Conservation (phyloP, 1,140 invertebrate genomes). For the Cherax destructor region DNA sequence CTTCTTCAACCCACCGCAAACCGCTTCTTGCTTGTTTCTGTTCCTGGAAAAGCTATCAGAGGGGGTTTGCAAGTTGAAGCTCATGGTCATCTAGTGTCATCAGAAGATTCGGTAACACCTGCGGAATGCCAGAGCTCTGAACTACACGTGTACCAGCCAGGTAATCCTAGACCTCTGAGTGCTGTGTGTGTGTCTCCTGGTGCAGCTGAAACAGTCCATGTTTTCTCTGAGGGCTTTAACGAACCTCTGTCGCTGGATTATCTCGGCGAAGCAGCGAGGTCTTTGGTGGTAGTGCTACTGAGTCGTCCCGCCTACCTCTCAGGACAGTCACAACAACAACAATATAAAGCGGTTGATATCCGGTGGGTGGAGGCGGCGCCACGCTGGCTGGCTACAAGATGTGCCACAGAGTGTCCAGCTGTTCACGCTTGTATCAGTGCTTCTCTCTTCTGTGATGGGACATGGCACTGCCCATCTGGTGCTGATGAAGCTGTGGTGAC, state of each 20-base stretch:
- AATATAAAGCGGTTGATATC: conserved; percentile 51
- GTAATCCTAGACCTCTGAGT: conserved; percentile 65
- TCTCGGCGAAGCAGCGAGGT: conserved; percentile 58
- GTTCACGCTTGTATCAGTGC: conserved; percentile 71
- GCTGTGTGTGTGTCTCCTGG: conserved; percentile 68
- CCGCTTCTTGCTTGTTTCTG: conserved; percentile 65
- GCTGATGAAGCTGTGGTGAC: conserved; percentile 70
- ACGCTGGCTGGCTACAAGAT: conserved; percentile 60
- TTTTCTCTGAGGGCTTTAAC: conserved; percentile 69
- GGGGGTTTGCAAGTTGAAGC: conserved; percentile 64
- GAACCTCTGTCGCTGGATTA: conserved; percentile 70
- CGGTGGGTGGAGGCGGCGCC: conserved; percentile 69
- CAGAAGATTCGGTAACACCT: conserved; percentile 49
- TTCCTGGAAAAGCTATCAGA: conserved; percentile 64
- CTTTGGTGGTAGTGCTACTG: conserved; percentile 65
- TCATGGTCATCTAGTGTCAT: conserved; percentile 47
- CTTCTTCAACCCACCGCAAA: conserved; percentile 63
- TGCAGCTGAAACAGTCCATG: conserved; percentile 69
- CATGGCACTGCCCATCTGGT: conserved; percentile 71
- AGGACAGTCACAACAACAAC: conserved; percentile 29
- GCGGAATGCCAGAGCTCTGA: conserved; percentile 66
- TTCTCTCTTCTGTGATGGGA: conserved; percentile 70
- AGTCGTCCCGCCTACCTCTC: conserved; percentile 63
- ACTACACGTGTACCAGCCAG: conserved; percentile 70
- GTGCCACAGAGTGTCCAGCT: conserved; percentile 67